Evolutionary conservation across 2,888 invertebrate genomes (phyloP).

Genomic region (Orgyia antiqua): DNA sequence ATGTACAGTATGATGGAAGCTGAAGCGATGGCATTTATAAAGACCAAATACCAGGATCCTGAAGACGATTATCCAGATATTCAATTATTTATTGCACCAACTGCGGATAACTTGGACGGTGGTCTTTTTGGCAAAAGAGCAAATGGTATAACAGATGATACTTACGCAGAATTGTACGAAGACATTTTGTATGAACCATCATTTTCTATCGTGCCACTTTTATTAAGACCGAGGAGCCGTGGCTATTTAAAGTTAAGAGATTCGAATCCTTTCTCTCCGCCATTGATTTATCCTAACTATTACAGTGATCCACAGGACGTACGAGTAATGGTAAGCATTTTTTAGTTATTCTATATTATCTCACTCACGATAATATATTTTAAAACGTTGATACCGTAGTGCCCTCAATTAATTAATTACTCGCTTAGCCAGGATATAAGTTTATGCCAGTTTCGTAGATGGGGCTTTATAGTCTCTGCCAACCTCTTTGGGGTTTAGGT

Average conservation of each 20-base stretch:
- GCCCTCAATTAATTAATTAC: no score
- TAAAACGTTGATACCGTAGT: no score
- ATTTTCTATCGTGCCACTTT: slow-evolving; percentile 81
- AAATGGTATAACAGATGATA: slow-evolving; percentile 81
- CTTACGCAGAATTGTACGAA: slow-evolving; percentile 84
- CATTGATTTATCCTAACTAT: slow-evolving; percentile 94
- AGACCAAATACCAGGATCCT: slow-evolving; percentile 83
- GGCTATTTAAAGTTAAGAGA: slow-evolving; percentile 83
- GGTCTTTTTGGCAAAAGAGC: slow-evolving; percentile 85
- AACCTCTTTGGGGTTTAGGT: no score
- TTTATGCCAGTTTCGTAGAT: no score
- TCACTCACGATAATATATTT: no score
- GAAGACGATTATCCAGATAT: slow-evolving; percentile 87
- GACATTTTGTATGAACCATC: slow-evolving; percentile 83
- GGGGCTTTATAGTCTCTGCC: no score
- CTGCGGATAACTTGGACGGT: slow-evolving; percentile 87
- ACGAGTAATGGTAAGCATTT: slow-evolving; percentile 80
- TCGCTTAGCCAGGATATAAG: no score
- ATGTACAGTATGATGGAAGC: slow-evolving; percentile 87
- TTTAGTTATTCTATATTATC: background rate
- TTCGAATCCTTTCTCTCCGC: slow-evolving; percentile 83
- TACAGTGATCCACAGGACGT: slow-evolving; percentile 85
- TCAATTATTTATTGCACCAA: slow-evolving; percentile 86
- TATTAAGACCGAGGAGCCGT: slow-evolving; percentile 85
- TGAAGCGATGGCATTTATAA: slow-evolving; percentile 88